Percentiles rank a stretch among this genome's conserved stretches.
Conservation (phyloP, 23 tunicate species). For the Clavelina lepadiformis region DNA sequence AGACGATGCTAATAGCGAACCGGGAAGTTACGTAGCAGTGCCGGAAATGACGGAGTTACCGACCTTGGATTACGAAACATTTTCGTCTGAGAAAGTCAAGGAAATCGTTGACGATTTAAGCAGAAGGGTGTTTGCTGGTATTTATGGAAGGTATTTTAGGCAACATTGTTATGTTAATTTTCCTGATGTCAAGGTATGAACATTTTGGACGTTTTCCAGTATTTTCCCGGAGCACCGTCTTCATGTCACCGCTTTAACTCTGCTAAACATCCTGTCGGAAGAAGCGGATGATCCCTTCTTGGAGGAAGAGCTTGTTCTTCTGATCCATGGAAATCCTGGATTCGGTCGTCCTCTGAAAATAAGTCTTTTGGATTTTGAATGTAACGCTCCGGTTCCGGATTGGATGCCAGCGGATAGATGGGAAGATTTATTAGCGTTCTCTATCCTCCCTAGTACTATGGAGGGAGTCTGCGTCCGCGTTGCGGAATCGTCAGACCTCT, state of each 20-base stretch:
- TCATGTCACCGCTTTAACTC: constrained; percentile 47
- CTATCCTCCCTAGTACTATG: constrained; percentile 63
- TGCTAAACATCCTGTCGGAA: constrained; percentile 70
- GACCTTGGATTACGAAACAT: constrained; percentile 20
- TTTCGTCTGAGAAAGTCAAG: constrained; percentile 29
- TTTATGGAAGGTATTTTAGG: constrained; percentile 54
- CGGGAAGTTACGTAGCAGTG: constrained; percentile 48
- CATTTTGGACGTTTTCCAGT: constrained; percentile 10
- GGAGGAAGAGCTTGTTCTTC: constrained; percentile 67
- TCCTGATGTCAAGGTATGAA: background rate
- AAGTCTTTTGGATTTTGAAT: constrained; percentile 48
- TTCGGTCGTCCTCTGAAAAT: constrained; percentile 38
- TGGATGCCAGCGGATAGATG: constrained; percentile 89
- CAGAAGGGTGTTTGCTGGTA: constrained; percentile 44
- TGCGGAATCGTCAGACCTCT: constrained; percentile 49
- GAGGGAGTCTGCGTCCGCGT: constrained; percentile 65
- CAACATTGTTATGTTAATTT: background rate
- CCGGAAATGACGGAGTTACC: constrained; percentile 47
- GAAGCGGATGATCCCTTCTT: constrained; percentile 44
- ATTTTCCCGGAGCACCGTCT: constrained; percentile 80
- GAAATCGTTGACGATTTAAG: constrained; percentile 63
- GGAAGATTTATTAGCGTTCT: constrained; percentile 72
- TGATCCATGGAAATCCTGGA: constrained; percentile 84
- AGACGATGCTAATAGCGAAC: constrained; percentile 33
- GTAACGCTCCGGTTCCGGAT: constrained; percentile 52